phyloP scores from a whole-genome alignment of 64 coral and sea anemone species.

The Actinia equina region DNA sequence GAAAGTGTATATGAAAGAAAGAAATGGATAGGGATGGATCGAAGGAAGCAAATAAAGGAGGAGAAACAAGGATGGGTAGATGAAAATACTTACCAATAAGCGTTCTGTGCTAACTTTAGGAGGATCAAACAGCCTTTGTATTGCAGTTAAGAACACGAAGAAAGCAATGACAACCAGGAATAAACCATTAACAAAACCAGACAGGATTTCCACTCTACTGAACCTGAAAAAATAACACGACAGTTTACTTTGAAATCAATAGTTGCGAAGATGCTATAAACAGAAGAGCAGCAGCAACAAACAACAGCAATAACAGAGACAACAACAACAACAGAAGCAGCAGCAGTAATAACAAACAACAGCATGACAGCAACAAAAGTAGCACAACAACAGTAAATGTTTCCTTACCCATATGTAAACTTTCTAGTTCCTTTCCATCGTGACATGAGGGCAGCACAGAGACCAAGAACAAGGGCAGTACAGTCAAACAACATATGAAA shows the following conservation, averaged over 20 bases:
- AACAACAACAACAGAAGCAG: neutral
- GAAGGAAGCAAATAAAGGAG: too few species aligned
- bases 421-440: constrained; percentile 91
- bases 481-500: constrained; percentile 99
- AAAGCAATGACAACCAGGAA: constrained; percentile 92
- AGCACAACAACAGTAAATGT: too few species aligned
- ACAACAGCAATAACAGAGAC: neutral
- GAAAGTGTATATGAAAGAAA: too few species aligned
- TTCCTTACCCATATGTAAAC: constrained; percentile 90
- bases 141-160: constrained; percentile 84
- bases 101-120: constrained; percentile 92
- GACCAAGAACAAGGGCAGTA: constrained; percentile 93
- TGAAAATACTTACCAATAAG: constrained; percentile 64
- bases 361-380: neutral
- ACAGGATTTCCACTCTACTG: constrained; percentile 89
- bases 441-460: constrained; percentile 91
- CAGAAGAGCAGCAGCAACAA: too few species aligned
- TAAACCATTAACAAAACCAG: constrained; percentile 94
- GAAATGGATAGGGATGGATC: too few species aligned
- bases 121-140: constrained; percentile 94
- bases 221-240: constrained; percentile 51
- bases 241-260: neutral
- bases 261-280: too few species aligned
- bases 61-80: too few species aligned
- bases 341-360: too few species aligned